Base-by-base conservation (phyloP, 2,113 vertebrate species). In the Leptocoma aspasia region DNA sequence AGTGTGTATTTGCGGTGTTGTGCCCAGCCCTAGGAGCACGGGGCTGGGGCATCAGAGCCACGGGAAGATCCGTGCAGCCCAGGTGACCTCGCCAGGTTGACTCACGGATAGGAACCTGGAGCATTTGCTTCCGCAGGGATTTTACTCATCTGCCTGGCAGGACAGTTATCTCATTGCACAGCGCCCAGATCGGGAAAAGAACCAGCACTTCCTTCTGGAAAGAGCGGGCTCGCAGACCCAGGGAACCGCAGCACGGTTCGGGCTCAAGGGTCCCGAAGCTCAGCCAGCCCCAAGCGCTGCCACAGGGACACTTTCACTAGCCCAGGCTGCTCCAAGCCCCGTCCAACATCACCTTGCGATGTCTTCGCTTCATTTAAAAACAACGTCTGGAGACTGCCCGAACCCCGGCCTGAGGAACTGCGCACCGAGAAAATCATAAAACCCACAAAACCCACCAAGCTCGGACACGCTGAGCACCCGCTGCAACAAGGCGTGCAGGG, bases 1-100 rank as follows among this genome's bases (percentile, higher is more conserved):
- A 1, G 8, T 0, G 8, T 0, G 35, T 4, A 2, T 61, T 24
- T 41, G 26, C 1, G 39, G 30, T 1, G 31, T 1, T 27, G 16
- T 4, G 31, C 2, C 7, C 6, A 63, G 52, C 11, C 44, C 71
- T 0, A 4, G 64, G 27, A 28, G 54, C 31, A 0, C 19, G 6
- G 49, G 59, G 4, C 35, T 2, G 19, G 1, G 33, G 47, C 12
- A 7, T 4, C 3, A 6, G 15, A 2, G 49, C 27, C 53, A 4
- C 28, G 8, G 2, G 3, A 12, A 39, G 68, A 56, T 44, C 27
- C 10, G 7, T 0, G 41, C 33, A 39, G 24, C 54, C 24, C 8
- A 61, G 93, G 91, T 49, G 87, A 91, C 11, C 77, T 89, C 82
- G 23, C 4, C 44, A 0, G 7, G 61, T 2, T 53, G 79, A 60